Conservation (phyloP, 2,888 invertebrate species). For the Malacosoma neustria region DNA sequence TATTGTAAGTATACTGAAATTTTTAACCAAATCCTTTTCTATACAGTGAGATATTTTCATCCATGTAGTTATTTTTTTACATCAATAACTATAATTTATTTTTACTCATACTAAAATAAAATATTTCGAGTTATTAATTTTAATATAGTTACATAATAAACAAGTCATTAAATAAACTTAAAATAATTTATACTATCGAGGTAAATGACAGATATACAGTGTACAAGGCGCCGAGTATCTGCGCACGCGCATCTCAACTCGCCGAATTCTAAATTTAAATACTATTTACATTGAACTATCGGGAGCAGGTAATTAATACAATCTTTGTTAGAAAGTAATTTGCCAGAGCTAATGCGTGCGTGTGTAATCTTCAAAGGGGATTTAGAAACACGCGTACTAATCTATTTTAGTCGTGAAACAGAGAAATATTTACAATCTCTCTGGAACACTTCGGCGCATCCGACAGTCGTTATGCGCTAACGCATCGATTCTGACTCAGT, state of each 20-base stretch:
- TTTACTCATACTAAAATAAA: not conserved
- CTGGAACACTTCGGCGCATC: constrained; percentile 73
- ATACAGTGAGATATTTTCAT: no score
- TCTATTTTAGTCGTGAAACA: constrained; percentile 73
- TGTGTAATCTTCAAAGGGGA: constrained; percentile 75
- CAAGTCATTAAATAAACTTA: constrained; percentile 8
- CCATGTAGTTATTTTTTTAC: no score
- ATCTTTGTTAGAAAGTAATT: constrained; percentile 75
- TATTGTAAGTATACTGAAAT: no score
- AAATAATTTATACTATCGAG: constrained; percentile 31
- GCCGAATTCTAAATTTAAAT: constrained; percentile 64
- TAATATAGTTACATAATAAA: constrained; percentile 4
- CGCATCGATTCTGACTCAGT: constrained; percentile 65
- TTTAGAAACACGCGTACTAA: constrained; percentile 74
- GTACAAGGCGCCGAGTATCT: constrained; percentile 44
- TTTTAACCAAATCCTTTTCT: no score
- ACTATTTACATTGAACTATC: constrained; percentile 69
- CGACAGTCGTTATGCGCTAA: constrained; percentile 67
- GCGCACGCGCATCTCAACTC: constrained; percentile 38
- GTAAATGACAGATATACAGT: constrained; percentile 54
- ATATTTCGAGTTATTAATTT: not conserved
- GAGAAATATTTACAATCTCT: constrained; percentile 75
- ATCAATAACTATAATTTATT: not conserved
- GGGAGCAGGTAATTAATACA: constrained; percentile 74
- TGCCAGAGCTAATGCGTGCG: constrained; percentile 73